Conservation (phyloP, 2,113 vertebrate species). For the Ranitomeya imitator region DNA sequence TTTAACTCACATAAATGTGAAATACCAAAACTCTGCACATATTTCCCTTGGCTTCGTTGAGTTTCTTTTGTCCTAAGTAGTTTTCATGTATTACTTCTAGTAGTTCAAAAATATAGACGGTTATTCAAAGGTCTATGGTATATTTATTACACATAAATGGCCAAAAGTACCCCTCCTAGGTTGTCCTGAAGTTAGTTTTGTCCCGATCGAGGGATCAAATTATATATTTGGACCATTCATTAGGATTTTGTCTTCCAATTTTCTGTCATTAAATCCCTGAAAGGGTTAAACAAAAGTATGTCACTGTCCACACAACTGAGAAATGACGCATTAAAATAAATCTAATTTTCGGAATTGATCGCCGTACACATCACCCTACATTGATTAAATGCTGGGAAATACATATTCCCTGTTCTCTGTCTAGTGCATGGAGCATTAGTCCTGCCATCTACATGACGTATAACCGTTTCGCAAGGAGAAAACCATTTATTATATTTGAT, state of each 20-base stretch:
- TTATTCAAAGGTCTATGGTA: too few relatives aligned
- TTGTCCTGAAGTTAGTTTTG: too few relatives aligned
- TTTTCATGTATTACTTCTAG: too few relatives aligned
- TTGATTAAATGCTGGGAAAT: slow-evolving; percentile 15
- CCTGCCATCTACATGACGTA: background rate
- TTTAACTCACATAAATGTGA: too few relatives aligned
- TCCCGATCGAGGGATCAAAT: too few relatives aligned
- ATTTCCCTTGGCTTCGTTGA: too few relatives aligned
- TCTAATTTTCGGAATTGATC: background rate
- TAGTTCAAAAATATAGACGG: too few relatives aligned
- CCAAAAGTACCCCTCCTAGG: too few relatives aligned
- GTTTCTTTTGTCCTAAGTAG: too few relatives aligned
- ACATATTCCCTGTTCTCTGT: background rate
- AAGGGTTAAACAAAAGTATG: background rate
- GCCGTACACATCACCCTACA: background rate
- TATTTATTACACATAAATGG: too few relatives aligned
- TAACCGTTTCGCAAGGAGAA: background rate
- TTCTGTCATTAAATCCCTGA: background rate
- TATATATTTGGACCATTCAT: background rate
- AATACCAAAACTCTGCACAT: too few relatives aligned
- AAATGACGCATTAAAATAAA: background rate
- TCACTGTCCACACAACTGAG: background rate
- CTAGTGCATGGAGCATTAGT: background rate
- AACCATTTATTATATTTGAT: background rate
- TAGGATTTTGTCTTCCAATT: background rate